phyloP scores from a whole-genome alignment of 1,140 invertebrate genomes.

The Caenorhabditis tropicalis region DNA sequence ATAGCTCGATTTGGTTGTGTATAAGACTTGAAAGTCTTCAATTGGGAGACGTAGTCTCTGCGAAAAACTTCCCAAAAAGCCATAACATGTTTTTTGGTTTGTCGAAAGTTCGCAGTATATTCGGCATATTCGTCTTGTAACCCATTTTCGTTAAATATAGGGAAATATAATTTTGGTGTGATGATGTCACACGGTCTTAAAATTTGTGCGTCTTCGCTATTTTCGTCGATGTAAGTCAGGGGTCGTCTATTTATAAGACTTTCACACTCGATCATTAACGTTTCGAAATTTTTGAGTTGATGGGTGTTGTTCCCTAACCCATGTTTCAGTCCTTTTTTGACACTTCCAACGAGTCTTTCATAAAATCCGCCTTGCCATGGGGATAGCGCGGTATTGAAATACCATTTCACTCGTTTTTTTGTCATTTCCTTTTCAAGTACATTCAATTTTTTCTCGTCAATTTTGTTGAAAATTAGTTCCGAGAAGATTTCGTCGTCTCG shows the following conservation, averaged over 20 bases:
- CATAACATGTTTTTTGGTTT: background rate
- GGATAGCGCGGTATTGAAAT: conserved; percentile 69
- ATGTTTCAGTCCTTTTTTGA: conserved; percentile 69
- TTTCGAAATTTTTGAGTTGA: conserved; percentile 54
- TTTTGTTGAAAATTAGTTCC: background rate
- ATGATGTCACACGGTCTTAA: conserved; percentile 32
- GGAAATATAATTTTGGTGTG: background rate
- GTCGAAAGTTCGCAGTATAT: background rate
- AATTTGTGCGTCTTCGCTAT: background rate
- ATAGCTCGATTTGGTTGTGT: background rate
- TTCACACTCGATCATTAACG: conserved; percentile 59
- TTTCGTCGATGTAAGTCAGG: conserved; percentile 41
- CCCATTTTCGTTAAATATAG: background rate
- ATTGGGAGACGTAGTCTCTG: background rate
- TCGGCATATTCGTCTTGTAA: background rate
- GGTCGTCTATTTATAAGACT: conserved; percentile 56
- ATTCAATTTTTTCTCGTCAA: background rate
- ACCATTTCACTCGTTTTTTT: conserved; percentile 61
- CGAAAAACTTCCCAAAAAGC: background rate
- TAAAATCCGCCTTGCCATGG: conserved; percentile 73
- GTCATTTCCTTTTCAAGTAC: background rate
- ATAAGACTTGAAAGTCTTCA: background rate
- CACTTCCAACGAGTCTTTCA: conserved; percentile 71
- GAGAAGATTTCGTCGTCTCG: background rate
- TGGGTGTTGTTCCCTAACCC: conserved; percentile 49